phyloP scores from a whole-genome alignment of 2,888 invertebrate species.

The Sepioteuthis lessoniana region DNA sequence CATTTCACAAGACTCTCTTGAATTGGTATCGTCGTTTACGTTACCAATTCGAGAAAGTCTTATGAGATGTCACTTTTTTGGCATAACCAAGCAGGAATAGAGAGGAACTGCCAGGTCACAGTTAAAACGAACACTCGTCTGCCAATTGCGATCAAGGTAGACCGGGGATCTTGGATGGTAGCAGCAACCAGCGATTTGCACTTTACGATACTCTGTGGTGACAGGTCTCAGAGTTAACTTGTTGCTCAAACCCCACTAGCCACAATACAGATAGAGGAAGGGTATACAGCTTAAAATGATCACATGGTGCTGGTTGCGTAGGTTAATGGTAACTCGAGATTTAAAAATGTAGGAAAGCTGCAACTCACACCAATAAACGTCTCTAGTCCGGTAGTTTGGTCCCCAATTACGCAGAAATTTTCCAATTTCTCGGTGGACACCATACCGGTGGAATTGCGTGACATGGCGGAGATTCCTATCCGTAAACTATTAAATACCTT shows the following conservation, averaged over 20 bases:
- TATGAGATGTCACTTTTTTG: not conserved
- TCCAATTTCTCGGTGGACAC: not conserved
- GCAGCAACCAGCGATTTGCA: not conserved
- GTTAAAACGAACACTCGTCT: not conserved
- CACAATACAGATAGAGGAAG: not conserved
- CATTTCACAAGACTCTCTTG: too few species aligned
- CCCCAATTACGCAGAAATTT: not conserved
- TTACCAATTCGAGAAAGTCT: not conserved
- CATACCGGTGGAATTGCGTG: not conserved
- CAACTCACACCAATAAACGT: not conserved
- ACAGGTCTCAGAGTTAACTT: not conserved
- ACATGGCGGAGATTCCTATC: not conserved
- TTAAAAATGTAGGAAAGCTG: not conserved
- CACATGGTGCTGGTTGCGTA: not conserved
- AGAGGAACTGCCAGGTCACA: not conserved
- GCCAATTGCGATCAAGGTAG: not conserved
- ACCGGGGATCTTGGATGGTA: not conserved
- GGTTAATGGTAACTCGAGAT: not conserved
- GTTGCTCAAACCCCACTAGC: not conserved
- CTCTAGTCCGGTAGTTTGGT: not conserved
- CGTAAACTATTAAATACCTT: not conserved
- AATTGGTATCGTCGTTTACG: too few species aligned
- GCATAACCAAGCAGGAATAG: not conserved
- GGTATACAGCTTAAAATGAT: not conserved
- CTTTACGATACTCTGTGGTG: not conserved